These are phyloP conservation scores for Phenganax subtilis DNA, from an alignment of 92 coral and sea anemone genomes.

Conservation along the genomic window DNA sequence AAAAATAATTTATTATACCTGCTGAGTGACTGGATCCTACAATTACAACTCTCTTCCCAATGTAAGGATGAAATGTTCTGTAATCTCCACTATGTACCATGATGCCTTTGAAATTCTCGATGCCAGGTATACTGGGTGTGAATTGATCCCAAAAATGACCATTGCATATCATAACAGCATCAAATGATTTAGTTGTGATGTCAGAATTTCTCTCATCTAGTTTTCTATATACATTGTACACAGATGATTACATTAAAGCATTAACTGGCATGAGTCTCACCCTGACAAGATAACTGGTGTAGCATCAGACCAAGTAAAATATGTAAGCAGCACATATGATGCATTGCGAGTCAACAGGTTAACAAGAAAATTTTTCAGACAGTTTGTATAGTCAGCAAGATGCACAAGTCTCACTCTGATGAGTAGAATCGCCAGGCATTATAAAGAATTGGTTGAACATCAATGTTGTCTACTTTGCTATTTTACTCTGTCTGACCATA, in stretches of 20 bases:
- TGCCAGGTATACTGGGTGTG: conserved; percentile 57
- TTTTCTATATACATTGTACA: not conserved
- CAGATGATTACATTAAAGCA: too few relatives aligned
- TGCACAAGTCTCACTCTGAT: not conserved
- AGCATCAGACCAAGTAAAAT: too few relatives aligned
- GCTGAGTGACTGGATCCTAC: conserved; percentile 80
- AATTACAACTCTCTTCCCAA: conserved; percentile 73
- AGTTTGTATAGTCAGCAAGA: not conserved
- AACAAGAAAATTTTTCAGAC: too few relatives aligned
- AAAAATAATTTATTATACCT: conserved; percentile 48
- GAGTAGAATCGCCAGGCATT: too few relatives aligned
- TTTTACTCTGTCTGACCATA: too few relatives aligned
- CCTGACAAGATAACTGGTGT: too few relatives aligned
- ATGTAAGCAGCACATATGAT: too few relatives aligned
- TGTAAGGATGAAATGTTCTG: conserved; percentile 70
- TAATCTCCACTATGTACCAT: conserved; percentile 74
- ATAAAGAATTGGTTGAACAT: too few relatives aligned
- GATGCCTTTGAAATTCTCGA: conserved; percentile 62
- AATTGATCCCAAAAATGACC: conserved; percentile 55
- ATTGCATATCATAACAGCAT: conserved; percentile 76
- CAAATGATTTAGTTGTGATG: conserved; percentile 51
- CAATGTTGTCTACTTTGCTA: too few relatives aligned
- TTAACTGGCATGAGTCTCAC: too few relatives aligned
- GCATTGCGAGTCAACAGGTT: too few relatives aligned
- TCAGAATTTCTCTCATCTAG: conserved; percentile 2